A percentile compares a stretch with the other conserved stretches of the same genome.
Evolutionary conservation across 2,113 vertebrate species (phyloP).

Genomic region (Elephas maximus): DNA sequence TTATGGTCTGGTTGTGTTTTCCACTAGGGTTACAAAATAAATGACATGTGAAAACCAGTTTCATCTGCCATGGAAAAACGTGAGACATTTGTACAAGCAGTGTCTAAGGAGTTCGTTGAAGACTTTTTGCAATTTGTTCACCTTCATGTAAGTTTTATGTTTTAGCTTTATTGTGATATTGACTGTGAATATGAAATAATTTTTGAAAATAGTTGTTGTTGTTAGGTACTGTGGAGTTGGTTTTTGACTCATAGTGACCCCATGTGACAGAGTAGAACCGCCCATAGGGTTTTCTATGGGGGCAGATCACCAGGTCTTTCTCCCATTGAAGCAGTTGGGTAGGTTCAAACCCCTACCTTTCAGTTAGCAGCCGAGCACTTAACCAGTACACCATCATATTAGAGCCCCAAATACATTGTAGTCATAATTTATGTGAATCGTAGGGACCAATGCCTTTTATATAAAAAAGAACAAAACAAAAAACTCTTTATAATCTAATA

Average conservation of each 20-base stretch:
- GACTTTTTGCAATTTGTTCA: constrained; percentile 92
- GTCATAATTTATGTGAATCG: neutral
- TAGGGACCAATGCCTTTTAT: neutral
- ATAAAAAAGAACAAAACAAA: neutral
- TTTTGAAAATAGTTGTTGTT: neutral
- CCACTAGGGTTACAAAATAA: constrained; percentile 31
- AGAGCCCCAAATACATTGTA: neutral
- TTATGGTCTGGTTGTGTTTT: constrained; percentile 1
- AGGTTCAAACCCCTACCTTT: neutral
- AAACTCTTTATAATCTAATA: neutral
- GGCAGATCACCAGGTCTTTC: too few species aligned
- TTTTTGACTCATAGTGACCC: neutral
- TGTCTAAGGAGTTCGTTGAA: constrained; percentile 88
- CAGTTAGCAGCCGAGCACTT: neutral
- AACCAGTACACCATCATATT: neutral
- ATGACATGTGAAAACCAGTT: neutral
- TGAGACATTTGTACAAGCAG: constrained; percentile 90
- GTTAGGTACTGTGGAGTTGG: neutral
- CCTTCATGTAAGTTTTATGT: constrained; percentile 91
- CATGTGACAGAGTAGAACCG: neutral
- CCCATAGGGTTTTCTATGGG: neutral
- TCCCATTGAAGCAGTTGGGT: neutral
- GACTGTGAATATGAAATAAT: neutral
- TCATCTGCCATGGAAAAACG: constrained; percentile 90
- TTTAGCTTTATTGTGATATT: constrained; percentile 46